phyloP scores from a whole-genome alignment of 2,888 invertebrate genomes.

The Melanostoma mellinum region DNA sequence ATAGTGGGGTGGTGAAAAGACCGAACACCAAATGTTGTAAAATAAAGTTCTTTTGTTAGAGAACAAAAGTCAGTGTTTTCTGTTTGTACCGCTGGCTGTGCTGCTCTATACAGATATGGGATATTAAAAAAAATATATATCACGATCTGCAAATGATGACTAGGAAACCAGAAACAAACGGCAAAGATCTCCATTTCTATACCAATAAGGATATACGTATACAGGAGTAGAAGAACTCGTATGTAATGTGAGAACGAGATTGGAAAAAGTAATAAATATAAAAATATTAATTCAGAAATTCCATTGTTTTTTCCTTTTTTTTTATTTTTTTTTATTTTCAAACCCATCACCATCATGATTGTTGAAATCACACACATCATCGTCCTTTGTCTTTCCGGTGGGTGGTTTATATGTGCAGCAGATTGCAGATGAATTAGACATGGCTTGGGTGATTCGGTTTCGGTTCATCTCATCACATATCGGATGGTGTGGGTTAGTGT shows the following conservation, averaged over 20 bases:
- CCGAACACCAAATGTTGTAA: conserved; percentile 69
- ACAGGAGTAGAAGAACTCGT: too few species aligned
- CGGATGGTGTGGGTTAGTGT: conserved; percentile 17
- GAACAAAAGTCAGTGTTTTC: conserved; percentile 65
- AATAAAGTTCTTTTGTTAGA: conserved; percentile 68
- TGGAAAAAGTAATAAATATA: conserved; percentile 71
- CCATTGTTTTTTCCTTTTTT: conserved; percentile 47
- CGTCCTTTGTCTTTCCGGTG: conserved; percentile 32
- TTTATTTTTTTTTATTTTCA: conserved; percentile 15
- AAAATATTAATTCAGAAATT: conserved; percentile 69
- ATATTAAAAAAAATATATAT: conserved; percentile 33
- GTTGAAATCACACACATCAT: conserved; percentile 44
- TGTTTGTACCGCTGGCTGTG: conserved; percentile 3
- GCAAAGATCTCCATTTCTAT: conserved; percentile 41
- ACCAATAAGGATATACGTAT: background rate
- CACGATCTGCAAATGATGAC: conserved; percentile 45
- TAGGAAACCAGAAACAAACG: conserved; percentile 28
- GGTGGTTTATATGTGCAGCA: conserved; percentile 31
- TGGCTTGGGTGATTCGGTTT: conserved; percentile 68
- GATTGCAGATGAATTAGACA: conserved; percentile 53
- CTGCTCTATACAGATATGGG: conserved; percentile 41
- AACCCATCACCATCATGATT: conserved; percentile 47
- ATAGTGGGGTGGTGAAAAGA: conserved; percentile 41
- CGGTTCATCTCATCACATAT: conserved; percentile 49
- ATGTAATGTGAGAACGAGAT: conserved; percentile 31